Conservation (phyloP, 2,888 invertebrate species). For the Drosophila diplacantha region DNA sequence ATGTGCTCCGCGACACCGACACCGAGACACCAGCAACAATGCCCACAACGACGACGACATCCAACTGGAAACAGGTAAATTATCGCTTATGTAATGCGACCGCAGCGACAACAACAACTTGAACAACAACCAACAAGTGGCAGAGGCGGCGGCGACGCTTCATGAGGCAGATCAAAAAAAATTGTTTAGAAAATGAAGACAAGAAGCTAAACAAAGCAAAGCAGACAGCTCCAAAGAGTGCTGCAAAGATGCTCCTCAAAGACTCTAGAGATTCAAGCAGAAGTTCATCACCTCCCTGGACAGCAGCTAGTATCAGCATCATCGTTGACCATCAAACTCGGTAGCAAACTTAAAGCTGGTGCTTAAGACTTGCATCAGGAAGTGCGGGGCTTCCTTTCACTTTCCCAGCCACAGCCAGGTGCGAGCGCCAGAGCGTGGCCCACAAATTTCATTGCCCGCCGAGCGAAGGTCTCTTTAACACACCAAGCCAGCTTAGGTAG, state of each 20-base stretch:
- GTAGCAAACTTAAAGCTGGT: constrained; percentile 7
- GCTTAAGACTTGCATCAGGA: constrained; percentile 56
- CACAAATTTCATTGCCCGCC: constrained; percentile 47
- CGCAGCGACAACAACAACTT: constrained; percentile 32
- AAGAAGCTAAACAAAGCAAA: constrained; percentile 15
- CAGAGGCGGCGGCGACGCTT: constrained; percentile 1
- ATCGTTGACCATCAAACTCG: constrained; percentile 18
- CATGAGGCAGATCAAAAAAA: constrained; percentile 27
- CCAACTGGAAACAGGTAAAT: constrained; percentile 67
- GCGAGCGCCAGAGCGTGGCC: constrained; percentile 45
- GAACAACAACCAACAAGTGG: constrained; percentile 20
- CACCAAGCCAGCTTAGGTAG: background rate
- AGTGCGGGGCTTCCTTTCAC: constrained; percentile 73
- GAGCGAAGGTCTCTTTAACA: constrained; percentile 40
- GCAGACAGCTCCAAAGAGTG: background rate
- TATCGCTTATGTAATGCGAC: constrained; percentile 64
- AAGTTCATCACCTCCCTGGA: background rate
- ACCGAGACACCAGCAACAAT: constrained; percentile 45
- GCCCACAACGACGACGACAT: constrained; percentile 40
- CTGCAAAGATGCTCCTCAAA: background rate
- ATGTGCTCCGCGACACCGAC: background rate
- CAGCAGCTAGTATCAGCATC: constrained; percentile 7
- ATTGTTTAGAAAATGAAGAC: constrained; percentile 29
- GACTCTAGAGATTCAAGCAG: background rate
- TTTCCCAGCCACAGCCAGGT: constrained; percentile 52